A percentile compares a stretch with the other conserved stretches of the same genome.
These are phyloP conservation scores for Microctenopoma stevenorrisi DNA, from an alignment of 2,797 vertebrate species.

Conservation along the genomic window DNA sequence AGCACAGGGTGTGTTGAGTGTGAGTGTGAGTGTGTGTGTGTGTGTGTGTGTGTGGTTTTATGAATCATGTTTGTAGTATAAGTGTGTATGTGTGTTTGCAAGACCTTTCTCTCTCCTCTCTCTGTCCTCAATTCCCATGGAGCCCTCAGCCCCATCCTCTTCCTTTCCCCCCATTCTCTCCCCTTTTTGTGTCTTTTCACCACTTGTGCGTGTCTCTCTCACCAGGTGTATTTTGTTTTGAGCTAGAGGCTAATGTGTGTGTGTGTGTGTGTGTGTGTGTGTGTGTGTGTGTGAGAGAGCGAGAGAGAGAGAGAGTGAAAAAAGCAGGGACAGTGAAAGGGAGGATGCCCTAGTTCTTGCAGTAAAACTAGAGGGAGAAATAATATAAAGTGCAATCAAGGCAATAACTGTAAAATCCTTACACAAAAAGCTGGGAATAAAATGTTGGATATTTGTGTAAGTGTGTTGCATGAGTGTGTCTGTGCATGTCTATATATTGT, in stretches of 20 bases:
- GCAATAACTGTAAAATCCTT: slow-evolving; percentile 64
- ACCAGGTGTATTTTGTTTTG: slow-evolving; percentile 77
- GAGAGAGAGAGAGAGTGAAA: slow-evolving; percentile 17
- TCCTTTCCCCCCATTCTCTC: not conserved
- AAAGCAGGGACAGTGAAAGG: slow-evolving; percentile 17
- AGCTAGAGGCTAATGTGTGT: slow-evolving; percentile 70
- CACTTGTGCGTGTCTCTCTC: slow-evolving; percentile 51
- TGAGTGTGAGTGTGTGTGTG: slow-evolving; percentile 12
- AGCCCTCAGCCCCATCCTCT: slow-evolving; percentile 16
- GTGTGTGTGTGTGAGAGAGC: slow-evolving; percentile 1
- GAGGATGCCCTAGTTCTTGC: slow-evolving; percentile 70
- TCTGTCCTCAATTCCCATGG: slow-evolving; percentile 68
- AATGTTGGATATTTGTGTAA: slow-evolving; percentile 6
- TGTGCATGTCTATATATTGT: slow-evolving; percentile 8
- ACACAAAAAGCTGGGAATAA: slow-evolving; percentile 33
- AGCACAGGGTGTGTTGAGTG: slow-evolving; percentile 3
- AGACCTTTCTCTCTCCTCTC: slow-evolving; percentile 45
- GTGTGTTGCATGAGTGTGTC: slow-evolving; percentile 2
- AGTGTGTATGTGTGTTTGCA: slow-evolving; percentile 5
- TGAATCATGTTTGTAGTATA: not conserved
- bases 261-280: slow-evolving; percentile 63
- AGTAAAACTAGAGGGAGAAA: slow-evolving; percentile 61
- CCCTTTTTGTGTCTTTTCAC: slow-evolving; percentile 37
- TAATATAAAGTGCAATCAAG: slow-evolving; percentile 71
- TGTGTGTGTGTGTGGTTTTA: slow-evolving; percentile 1